A percentile compares a stretch with the other conserved stretches of the same genome.
phyloP scores from a whole-genome alignment of 2,113 vertebrate genomes.

The Edolisoma coerulescens region DNA sequence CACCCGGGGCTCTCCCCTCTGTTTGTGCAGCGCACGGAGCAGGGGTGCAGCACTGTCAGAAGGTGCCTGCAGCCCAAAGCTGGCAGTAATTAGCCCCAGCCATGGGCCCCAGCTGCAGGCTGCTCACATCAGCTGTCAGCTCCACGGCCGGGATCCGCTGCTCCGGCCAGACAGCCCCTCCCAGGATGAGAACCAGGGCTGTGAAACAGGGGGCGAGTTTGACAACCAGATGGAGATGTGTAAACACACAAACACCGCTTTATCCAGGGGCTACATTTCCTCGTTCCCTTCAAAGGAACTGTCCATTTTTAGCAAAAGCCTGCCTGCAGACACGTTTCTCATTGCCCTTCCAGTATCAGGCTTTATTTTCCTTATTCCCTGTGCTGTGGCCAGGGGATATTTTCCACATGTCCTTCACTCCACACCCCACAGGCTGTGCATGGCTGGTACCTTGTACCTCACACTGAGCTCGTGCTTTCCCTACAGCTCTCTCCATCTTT shows the following conservation, averaged over 20 bases:
- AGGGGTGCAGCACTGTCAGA: background rate
- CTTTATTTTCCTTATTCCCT: background rate
- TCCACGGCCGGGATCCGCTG: background rate
- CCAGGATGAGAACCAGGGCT: background rate
- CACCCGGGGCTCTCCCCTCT: background rate
- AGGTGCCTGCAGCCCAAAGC: background rate
- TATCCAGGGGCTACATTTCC: background rate
- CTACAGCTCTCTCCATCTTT: background rate
- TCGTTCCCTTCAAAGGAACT: background rate
- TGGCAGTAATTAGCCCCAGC: background rate
- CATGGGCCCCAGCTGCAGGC: background rate
- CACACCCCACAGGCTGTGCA: accelerated
- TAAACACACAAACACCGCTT: background rate
- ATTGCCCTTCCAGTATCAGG: background rate
- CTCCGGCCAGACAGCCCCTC: background rate
- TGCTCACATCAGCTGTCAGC: background rate
- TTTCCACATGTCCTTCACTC: background rate
- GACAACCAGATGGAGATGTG: background rate
- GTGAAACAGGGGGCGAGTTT: accelerated
- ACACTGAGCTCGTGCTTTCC: background rate
- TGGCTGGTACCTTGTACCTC: background rate
- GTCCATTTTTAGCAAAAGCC: background rate
- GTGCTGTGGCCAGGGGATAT: background rate
- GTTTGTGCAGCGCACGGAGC: background rate
- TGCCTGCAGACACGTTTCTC: background rate